Evolutionary conservation across 2,888 invertebrate genomes (phyloP).

Genomic region (Acanthococcus lagerstroemiae): DNA sequence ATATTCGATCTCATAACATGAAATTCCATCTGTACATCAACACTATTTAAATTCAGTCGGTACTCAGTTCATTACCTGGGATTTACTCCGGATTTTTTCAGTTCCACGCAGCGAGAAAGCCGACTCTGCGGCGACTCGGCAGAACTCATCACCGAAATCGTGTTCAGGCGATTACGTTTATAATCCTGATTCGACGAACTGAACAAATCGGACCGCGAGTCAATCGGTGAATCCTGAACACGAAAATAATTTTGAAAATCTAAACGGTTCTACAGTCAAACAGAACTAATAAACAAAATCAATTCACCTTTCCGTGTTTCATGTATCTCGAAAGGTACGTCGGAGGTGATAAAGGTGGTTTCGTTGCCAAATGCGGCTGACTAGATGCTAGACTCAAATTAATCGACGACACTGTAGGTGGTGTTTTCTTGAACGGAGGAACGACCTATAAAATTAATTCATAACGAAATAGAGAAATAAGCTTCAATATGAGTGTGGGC

Average conservation of each 20-base stretch:
- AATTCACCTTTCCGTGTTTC: slow-evolving; percentile 6
- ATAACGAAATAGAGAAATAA: neutral
- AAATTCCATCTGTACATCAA: neutral
- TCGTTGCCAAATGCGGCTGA: slow-evolving; percentile 41
- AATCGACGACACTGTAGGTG: neutral
- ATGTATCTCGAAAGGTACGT: slow-evolving; percentile 4
- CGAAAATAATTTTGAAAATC: no score
- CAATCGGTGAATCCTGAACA: slow-evolving; percentile 42
- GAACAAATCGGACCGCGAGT: slow-evolving; percentile 38
- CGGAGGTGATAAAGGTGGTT: slow-evolving; percentile 57
- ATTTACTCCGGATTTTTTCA: slow-evolving; percentile 63
- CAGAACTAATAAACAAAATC: no score
- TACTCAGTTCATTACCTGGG: slow-evolving; percentile 49
- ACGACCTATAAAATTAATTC: slow-evolving; percentile 4
- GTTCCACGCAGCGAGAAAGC: slow-evolving; percentile 43
- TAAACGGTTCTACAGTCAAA: no score
- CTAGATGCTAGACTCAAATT: slow-evolving; percentile 26
- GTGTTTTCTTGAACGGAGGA: neutral
- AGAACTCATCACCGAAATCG: slow-evolving; percentile 78
- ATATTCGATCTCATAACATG: no score
- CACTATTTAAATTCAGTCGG: neutral
- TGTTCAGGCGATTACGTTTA: slow-evolving; percentile 55
- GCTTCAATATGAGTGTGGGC: no score
- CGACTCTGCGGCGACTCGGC: slow-evolving; percentile 42
- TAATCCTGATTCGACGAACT: slow-evolving; percentile 42